phyloP scores from a whole-genome alignment of 35 echinoderm and acorn worm species.

The Eucidaris tribuloides region DNA sequence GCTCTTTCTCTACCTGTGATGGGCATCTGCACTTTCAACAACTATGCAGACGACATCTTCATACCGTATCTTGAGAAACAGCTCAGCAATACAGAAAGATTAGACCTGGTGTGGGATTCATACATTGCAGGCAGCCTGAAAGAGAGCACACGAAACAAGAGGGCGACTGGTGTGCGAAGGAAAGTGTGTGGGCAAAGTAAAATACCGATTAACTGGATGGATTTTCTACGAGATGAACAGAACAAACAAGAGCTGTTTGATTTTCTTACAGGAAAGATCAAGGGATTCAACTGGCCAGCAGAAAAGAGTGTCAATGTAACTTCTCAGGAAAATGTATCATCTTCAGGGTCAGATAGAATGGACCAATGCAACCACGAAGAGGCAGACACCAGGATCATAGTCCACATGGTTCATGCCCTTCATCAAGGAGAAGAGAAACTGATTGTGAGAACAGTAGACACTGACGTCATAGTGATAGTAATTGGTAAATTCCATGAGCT shows the following conservation, averaged over 20 bases:
- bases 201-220: slow-evolving; percentile 39
- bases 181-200: slow-evolving; percentile 37
- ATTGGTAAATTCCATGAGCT: background rate
- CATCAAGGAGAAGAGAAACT: background rate
- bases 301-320: slow-evolving; percentile 30
- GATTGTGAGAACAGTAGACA: slow-evolving; percentile 28
- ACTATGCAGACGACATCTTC: slow-evolving; percentile 11
- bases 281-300: background rate
- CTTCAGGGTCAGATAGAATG: background rate
- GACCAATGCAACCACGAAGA: slow-evolving; percentile 4
- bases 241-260: slow-evolving; percentile 53
- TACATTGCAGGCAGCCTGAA: slow-evolving; percentile 50
- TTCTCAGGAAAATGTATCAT: background rate
- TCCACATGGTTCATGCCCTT: background rate
- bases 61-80: slow-evolving; percentile 2
- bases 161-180: slow-evolving; percentile 45
- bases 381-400: slow-evolving; percentile 9
- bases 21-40: background rate
- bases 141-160: slow-evolving; percentile 42
- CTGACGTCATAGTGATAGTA: slow-evolving; percentile 37
- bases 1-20: background rate
- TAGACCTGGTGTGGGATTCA: slow-evolving; percentile 56
- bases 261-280: slow-evolving; percentile 27
- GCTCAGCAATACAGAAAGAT: slow-evolving; percentile 1
- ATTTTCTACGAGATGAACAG: slow-evolving; percentile 19